These are phyloP conservation scores for Caenorhabditis macrosperma DNA, from an alignment of 2,888 invertebrate species.

Conservation along the genomic window DNA sequence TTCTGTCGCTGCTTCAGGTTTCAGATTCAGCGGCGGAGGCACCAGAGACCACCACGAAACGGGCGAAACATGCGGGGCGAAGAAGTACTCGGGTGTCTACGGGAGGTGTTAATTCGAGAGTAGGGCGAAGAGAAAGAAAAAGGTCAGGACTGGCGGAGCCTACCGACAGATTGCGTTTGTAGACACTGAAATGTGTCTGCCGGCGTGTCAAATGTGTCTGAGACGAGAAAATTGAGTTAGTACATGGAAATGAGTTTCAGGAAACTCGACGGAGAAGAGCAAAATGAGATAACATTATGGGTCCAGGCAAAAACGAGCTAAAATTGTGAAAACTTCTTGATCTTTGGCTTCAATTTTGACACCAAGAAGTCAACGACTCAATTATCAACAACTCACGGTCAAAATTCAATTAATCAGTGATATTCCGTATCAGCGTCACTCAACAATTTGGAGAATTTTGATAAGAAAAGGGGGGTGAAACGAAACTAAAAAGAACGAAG, in stretches of 20 bases:
- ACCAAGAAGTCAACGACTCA: not conserved
- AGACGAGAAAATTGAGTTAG: not conserved
- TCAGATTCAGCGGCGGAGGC: slow-evolving; percentile 19
- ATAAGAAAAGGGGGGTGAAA: too few species aligned
- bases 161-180: too few species aligned
- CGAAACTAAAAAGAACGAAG: not conserved
- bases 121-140: too few species aligned
- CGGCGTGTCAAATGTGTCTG: not conserved
- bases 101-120: not conserved
- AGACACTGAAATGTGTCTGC: not conserved
- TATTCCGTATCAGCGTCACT: not conserved
- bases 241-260: not conserved
- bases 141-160: too few species aligned
- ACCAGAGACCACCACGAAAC: slow-evolving; percentile 29
- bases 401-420: not conserved
- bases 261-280: too few species aligned
- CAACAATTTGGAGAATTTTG: too few species aligned
- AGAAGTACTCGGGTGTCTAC: slow-evolving; percentile 28
- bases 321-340: too few species aligned
- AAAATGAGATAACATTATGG: too few species aligned
- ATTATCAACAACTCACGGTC: not conserved
- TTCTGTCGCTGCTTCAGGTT: slow-evolving; percentile 22
- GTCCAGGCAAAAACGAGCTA: too few species aligned
- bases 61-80: too few species aligned
- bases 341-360: not conserved